These are phyloP conservation scores for Idaea aversata DNA, from an alignment of 2,888 invertebrate species.

Conservation along the genomic window DNA sequence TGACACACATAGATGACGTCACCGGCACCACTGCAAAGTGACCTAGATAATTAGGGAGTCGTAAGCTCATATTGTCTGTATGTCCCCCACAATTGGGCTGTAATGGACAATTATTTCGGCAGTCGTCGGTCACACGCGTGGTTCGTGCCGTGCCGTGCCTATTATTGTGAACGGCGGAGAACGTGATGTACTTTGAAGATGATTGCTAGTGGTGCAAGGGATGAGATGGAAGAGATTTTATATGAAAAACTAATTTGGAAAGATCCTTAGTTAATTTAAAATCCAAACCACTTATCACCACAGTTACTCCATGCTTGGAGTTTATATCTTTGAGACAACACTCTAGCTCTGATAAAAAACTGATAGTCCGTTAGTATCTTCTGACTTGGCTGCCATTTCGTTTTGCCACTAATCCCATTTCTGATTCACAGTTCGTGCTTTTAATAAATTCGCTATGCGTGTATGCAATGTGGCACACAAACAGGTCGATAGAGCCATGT, in stretches of 20 bases:
- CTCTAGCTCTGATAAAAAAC: background rate
- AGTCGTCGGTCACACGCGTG: conserved; percentile 75
- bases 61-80: conserved; percentile 15
- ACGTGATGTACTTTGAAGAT: conserved; percentile 37
- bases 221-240: conserved; percentile 28
- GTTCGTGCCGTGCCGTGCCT: conserved; percentile 68
- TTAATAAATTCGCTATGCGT: conserved; percentile 33
- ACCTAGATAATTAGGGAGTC: conserved; percentile 34
- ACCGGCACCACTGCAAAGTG: conserved; percentile 37
- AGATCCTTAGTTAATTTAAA: background rate
- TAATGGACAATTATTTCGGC: conserved; percentile 79
- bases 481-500: conserved; percentile 74
- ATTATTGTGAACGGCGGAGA: conserved; percentile 56
- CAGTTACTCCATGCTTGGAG: background rate
- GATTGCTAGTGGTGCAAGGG: conserved; percentile 19
- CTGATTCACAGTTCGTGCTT: background rate
- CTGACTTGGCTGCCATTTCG: background rate
- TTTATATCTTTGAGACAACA: background rate
- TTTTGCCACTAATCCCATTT: background rate
- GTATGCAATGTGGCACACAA: conserved; percentile 31
- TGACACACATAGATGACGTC: conserved; percentile 27
- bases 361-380: background rate
- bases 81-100: conserved; percentile 31
- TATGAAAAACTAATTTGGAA: background rate
- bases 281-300: too few species aligned